Base-by-base conservation (phyloP, 1,140 invertebrate genomes). In the Hycleus phaleratus region DNA sequence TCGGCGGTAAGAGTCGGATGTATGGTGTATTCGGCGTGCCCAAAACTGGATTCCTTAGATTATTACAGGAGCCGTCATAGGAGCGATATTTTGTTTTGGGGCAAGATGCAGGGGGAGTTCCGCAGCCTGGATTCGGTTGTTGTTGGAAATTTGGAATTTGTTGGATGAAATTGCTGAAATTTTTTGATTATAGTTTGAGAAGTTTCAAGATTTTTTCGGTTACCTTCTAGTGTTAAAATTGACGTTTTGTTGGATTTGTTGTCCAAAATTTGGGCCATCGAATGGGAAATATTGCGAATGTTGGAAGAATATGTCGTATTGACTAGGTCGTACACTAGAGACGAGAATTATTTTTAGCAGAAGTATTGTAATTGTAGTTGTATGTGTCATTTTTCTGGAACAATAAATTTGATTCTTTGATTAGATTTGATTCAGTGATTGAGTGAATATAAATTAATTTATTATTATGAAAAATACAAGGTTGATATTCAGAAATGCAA, bases 41-140 rank as follows among this genome's bases (percentile, higher is more conserved):
- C 78, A 84, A 83, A 0, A 76, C 78, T 0, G 89, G 85, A 64
- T 85, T 82, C 26, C 78, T 67, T 4, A 89, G 67, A 72, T 95
- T 93, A 70, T 94, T 95, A 68, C 92, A 95, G 0, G 87, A 84
- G 0, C 91, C 92, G 71, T 95, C 91, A 48, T 85, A 81, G 2
- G 82, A 81, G 18, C 91, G 78, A 68, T 91, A 93, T 50, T 79
- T 78, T 0, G 76, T 73, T 48, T 78, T 72, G 7, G 69, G 68
- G 61, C 82, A 85, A 9, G 57, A 43, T 4, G 71, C 50, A 8
- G 75, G 76, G 9, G 75, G 59, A 47, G 59, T 70, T 26, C 75
- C 75, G 65, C 77, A 79, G 0, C 69, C 70, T 43, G 52, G 52
- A 78, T 39, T 47, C 38, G 64, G 62, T 50, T 46, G 52, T 47